Base-by-base conservation (phyloP, 2,888 invertebrate genomes). In the Aleiodes leptofemur region DNA sequence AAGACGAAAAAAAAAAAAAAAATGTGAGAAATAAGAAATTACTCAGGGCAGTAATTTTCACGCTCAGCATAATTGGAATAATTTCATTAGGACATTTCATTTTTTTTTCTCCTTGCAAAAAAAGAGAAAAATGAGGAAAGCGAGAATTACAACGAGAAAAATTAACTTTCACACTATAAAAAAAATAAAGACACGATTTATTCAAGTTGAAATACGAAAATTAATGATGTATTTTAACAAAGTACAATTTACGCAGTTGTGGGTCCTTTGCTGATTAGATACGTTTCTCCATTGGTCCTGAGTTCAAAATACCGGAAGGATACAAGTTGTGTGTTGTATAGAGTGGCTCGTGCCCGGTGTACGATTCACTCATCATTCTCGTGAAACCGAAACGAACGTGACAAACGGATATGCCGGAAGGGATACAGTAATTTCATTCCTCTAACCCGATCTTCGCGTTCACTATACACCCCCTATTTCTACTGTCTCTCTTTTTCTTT, bases 351-450 rank as follows among this genome's bases (percentile, higher is more conserved):
- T 69, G 72, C 76, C 61, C 31, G 71, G 71, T 69, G 72, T 75
- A 73, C 74, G 55, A 70, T 74, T 77, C 69, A 73, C 55, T 59
- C 55, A 59, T 76, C 75, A 53, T 72, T 69, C 51, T 48, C 59
- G 56, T 53, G 74, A 73, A 72, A 82, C 80, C 79, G 80, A 79
- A 82, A 80, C 78, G 78, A 81, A 78, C 79, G 76, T 76, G 78
- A 80, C 80, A 80, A 80, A 80, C 79, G 77, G 43, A 74, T 76
- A 61, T 59, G 50, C 70, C 69, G 72, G 50, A 78, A 77, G 78
- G 77, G 78, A 79, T 77, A 77, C 72, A 61, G 80, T 79, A 80
- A 82, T 80, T 80, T 82, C 73, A 81, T 80, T 81, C 77, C 76
- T 80, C 72, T 74, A 80, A 81, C 76, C 74, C 77, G 73, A 80